These are phyloP conservation scores for Drymonia ruficornis DNA, from an alignment of 2,888 invertebrate genomes.

Conservation along the genomic window DNA sequence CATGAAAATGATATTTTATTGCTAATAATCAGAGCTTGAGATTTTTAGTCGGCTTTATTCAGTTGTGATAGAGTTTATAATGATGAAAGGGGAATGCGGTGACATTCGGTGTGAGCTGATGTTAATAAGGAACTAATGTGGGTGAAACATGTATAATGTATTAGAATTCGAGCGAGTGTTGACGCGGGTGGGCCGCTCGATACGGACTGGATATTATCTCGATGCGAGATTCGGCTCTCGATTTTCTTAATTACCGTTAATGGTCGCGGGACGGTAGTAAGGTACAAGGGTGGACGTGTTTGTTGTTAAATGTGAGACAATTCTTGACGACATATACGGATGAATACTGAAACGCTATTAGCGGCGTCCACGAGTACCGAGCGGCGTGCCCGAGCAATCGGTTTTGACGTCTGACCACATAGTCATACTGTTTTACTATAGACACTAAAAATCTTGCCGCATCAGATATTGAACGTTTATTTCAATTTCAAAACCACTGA, in stretches of 20 bases:
- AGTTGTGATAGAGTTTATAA: conserved; percentile 30
- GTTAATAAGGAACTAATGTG: conserved; percentile 62
- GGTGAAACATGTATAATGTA: conserved; percentile 75
- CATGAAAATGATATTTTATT: conserved; percentile 68
- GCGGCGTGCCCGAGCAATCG: too few species aligned
- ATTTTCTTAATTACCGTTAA: conserved; percentile 82
- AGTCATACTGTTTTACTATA: too few species aligned
- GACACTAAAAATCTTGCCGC: too few species aligned
- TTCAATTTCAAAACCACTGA: too few species aligned
- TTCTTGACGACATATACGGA: conserved; percentile 3
- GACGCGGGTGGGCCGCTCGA: conserved; percentile 75
- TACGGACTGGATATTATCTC: conserved; percentile 74
- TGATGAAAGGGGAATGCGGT: conserved; percentile 15
- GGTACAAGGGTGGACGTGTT: conserved; percentile 45
- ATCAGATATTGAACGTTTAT: too few species aligned
- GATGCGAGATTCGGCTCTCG: conserved; percentile 72
- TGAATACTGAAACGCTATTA: too few species aligned
- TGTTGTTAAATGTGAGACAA: conserved; percentile 20
- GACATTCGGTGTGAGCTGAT: conserved; percentile 48
- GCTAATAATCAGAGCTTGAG: conserved; percentile 48
- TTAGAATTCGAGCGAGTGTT: conserved; percentile 54
- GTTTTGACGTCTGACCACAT: too few species aligned
- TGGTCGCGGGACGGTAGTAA: conserved; percentile 61
- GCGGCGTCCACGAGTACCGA: neutral
- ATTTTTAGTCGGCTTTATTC: conserved; percentile 24